Evolutionary conservation across 1,140 invertebrate genomes (phyloP).

Genomic region (Cepaea nemoralis): DNA sequence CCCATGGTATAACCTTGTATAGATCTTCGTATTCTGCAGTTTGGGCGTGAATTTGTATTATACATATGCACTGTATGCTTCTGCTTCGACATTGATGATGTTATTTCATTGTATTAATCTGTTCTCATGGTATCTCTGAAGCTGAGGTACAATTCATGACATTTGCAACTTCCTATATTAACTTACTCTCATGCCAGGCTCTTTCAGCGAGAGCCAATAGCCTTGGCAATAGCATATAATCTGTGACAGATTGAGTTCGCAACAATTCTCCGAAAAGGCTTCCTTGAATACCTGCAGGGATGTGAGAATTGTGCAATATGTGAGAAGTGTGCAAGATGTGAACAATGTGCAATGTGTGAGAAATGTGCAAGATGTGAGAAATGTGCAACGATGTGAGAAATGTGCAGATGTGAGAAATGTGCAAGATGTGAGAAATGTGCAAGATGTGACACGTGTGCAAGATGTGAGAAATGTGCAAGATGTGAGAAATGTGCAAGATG

Average conservation of each 20-base stretch:
- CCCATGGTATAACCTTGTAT: too few relatives aligned
- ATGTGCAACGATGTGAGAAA: too few relatives aligned
- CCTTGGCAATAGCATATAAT: conserved; percentile 57
- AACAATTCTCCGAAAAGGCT: conserved; percentile 55
- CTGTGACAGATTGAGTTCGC: conserved; percentile 43
- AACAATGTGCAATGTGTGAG: background rate
- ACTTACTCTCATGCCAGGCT: conserved; percentile 52
- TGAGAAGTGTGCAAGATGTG: background rate
- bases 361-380: too few relatives aligned
- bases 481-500: too few relatives aligned
- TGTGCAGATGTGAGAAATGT: too few relatives aligned
- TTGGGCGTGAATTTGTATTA: too few relatives aligned
- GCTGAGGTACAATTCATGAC: background rate
- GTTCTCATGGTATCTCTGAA: background rate
- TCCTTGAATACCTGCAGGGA: conserved; percentile 53
- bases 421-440: background rate
- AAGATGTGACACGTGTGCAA: background rate
- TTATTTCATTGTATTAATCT: background rate
- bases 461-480: too few relatives aligned
- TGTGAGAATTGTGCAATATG: background rate
- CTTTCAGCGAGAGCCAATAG: conserved; percentile 56
- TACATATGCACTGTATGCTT: too few relatives aligned
- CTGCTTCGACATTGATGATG: background rate
- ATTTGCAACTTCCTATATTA: background rate
- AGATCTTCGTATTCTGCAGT: background rate